Percentiles rank a stretch among this genome's conserved stretches.
Conservation (phyloP, 2,888 invertebrate species). For the Aphrophora alni region DNA sequence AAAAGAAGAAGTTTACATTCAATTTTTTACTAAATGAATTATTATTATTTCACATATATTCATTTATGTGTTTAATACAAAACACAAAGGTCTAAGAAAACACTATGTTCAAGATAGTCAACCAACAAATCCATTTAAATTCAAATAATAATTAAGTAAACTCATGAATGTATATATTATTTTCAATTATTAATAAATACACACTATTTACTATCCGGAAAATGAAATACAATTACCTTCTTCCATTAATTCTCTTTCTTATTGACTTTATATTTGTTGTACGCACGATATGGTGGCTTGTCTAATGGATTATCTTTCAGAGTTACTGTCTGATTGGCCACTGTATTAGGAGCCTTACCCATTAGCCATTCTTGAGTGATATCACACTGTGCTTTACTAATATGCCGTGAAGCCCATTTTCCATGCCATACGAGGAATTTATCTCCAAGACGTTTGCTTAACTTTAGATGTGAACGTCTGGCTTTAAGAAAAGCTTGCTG, state of each 20-base stretch:
- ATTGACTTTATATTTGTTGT: slow-evolving; percentile 71
- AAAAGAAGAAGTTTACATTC: no score
- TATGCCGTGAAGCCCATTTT: slow-evolving; percentile 71
- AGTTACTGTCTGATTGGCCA: slow-evolving; percentile 70
- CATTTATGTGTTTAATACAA: no score
- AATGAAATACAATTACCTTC: no score
- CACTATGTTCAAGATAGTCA: no score
- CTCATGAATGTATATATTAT: no score
- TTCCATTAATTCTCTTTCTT: background rate
- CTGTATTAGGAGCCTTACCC: slow-evolving; percentile 69
- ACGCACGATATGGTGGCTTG: slow-evolving; percentile 74
- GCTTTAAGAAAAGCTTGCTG: slow-evolving; percentile 75
- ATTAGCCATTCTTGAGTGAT: slow-evolving; percentile 75
- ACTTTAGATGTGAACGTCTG: slow-evolving; percentile 74
- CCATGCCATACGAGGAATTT: slow-evolving; percentile 73
- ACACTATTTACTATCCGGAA: no score
- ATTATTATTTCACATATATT: no score
- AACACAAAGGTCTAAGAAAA: no score
- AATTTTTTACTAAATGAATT: no score
- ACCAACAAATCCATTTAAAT: no score
- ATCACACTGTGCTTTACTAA: slow-evolving; percentile 69
- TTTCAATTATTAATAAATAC: no score
- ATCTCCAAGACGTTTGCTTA: slow-evolving; percentile 70
- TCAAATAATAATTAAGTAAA: no score
- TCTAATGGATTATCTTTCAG: slow-evolving; percentile 69